Conservation (phyloP, 2,113 vertebrate species). For the Chroicocephalus ridibundus region DNA sequence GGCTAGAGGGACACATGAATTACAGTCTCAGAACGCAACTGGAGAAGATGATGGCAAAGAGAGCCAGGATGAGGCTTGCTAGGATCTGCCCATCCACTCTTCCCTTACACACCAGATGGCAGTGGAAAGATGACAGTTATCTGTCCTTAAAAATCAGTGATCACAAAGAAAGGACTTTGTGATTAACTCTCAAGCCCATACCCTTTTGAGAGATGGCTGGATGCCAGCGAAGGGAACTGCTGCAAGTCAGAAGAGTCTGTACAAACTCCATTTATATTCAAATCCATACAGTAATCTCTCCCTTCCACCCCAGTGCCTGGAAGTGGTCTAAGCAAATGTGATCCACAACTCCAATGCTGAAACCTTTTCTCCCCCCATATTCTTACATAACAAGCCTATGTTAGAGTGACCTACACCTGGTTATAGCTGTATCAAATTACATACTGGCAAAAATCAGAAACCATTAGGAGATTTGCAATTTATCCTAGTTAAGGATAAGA, state of each 20-base stretch:
- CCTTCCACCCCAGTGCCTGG: background rate
- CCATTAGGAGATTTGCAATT: background rate
- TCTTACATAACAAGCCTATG: background rate
- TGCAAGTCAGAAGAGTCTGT: background rate
- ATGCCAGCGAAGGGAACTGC: background rate
- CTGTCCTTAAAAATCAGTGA: slow-evolving; percentile 1
- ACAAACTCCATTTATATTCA: background rate
- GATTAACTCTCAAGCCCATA: background rate
- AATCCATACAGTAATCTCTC: background rate
- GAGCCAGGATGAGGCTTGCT: background rate
- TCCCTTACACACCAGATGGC: slow-evolving; percentile 16
- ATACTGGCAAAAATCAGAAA: background rate
- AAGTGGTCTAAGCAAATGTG: background rate
- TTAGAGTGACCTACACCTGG: background rate
- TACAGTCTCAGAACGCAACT: background rate
- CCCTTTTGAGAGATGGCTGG: background rate
- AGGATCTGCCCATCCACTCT: background rate
- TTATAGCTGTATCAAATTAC: background rate
- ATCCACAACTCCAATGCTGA: background rate
- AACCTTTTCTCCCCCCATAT: background rate
- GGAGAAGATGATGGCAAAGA: background rate
- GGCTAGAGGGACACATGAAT: background rate
- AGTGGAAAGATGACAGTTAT: background rate
- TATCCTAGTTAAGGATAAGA: background rate
- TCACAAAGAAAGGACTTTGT: background rate